phyloP scores from a whole-genome alignment of 2,888 invertebrate genomes.

The Noctua fimbriata region DNA sequence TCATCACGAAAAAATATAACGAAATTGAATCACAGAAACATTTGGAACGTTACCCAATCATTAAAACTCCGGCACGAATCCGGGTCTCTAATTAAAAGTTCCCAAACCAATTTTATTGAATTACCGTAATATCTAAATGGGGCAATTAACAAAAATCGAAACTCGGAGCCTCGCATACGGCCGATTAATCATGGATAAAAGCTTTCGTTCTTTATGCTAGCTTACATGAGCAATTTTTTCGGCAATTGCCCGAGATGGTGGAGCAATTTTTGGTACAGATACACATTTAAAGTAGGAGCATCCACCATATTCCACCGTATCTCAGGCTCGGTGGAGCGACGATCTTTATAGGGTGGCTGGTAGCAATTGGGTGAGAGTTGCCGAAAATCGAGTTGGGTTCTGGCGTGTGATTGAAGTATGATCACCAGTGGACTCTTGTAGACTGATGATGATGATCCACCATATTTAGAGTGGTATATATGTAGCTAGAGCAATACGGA shows the following conservation, averaged over 20 bases:
- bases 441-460: neutral
- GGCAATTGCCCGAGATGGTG: neutral
- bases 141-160: slow-evolving; percentile 65
- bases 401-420: no score
- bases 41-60: slow-evolving; percentile 34
- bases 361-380: no score
- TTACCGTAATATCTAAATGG: slow-evolving; percentile 59
- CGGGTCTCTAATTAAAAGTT: slow-evolving; percentile 63
- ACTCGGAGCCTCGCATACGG: slow-evolving; percentile 27
- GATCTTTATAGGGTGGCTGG: no score
- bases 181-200: slow-evolving; percentile 60
- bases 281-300: neutral
- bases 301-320: neutral
- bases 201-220: neutral
- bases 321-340: no score
- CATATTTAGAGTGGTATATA: neutral
- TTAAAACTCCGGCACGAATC: slow-evolving; percentile 46
- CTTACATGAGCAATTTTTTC: neutral
- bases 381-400: no score
- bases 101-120: slow-evolving; percentile 57
- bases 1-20: neutral
- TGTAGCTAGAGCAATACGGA: neutral
- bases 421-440: no score
- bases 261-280: neutral
- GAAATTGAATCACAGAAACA: slow-evolving; percentile 14